These are phyloP conservation scores for Brassicogethes aeneus DNA, from an alignment of 2,888 invertebrate species.

Conservation along the genomic window DNA sequence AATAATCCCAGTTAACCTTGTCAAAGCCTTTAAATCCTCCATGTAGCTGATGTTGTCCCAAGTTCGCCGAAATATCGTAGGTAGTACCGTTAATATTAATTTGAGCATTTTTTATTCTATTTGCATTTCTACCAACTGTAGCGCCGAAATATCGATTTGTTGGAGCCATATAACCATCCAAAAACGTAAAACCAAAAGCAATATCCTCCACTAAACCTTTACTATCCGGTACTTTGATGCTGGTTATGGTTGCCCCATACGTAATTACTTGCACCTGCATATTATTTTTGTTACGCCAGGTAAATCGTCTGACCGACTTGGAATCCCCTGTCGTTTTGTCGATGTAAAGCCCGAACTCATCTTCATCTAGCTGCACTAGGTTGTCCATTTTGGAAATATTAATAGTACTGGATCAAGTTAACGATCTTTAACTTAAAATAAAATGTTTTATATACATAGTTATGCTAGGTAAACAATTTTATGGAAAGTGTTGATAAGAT, in stretches of 20 bases:
- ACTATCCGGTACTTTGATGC: conserved; percentile 69
- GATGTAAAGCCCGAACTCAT: conserved; percentile 33
- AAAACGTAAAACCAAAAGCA: conserved; percentile 72
- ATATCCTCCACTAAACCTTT: conserved; percentile 67
- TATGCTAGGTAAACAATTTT: too few species aligned
- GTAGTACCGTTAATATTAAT: conserved; percentile 59
- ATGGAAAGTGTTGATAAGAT: too few species aligned
- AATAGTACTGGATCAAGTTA: too few species aligned
- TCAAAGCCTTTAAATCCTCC: conserved; percentile 81
- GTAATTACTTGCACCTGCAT: conserved; percentile 63
- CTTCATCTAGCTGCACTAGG: conserved; percentile 36
- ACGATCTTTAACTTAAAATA: too few species aligned
- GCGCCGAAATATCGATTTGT: conserved; percentile 82
- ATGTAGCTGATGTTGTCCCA: conserved; percentile 62
- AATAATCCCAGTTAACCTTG: conserved; percentile 61
- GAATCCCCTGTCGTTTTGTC: conserved; percentile 32
- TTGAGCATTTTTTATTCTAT: conserved; percentile 63
- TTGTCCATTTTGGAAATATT: too few species aligned
- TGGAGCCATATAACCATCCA: conserved; percentile 61
- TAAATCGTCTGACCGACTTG: conserved; percentile 51
- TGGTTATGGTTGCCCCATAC: conserved; percentile 80
- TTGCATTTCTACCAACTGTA: conserved; percentile 79
- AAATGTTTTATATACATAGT: too few species aligned
- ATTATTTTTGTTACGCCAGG: conserved; percentile 56
- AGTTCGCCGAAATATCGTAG: conserved; percentile 66